A percentile compares a stretch with the other conserved stretches of the same genome.
Conservation (phyloP, 2,113 vertebrate genomes). For the Coreoperca whiteheadi region DNA sequence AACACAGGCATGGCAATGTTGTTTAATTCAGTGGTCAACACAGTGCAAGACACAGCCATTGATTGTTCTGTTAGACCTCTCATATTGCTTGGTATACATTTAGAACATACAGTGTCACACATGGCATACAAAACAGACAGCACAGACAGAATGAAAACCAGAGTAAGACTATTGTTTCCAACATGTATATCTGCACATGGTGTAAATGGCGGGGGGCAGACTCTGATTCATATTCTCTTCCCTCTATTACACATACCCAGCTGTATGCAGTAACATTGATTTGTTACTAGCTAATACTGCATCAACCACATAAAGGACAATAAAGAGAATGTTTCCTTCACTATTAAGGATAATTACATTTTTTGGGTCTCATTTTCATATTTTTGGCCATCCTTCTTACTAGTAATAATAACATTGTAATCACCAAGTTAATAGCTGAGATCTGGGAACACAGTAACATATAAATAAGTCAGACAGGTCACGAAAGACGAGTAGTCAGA, state of each 20-base stretch:
- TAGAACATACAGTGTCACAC: constrained; percentile 59
- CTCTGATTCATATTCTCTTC: constrained; percentile 23
- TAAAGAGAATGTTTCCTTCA: neutral
- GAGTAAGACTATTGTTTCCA: constrained; percentile 39
- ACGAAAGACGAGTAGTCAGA: neutral
- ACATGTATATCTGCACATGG: constrained; percentile 9
- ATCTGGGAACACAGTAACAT: neutral
- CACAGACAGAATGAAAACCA: constrained; percentile 54
- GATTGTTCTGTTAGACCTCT: constrained; percentile 47
- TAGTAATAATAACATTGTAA: neutral
- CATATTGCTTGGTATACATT: constrained; percentile 78
- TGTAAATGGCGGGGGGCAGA: neutral
- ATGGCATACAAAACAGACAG: constrained; percentile 68
- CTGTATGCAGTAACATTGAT: constrained; percentile 49
- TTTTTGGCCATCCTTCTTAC: neutral
- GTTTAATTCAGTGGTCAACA: constrained; percentile 58
- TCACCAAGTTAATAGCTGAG: neutral
- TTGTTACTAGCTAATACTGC: neutral
- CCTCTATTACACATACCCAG: constrained; percentile 38
- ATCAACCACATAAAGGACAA: constrained; percentile 11
- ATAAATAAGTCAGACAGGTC: neutral
- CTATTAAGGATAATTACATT: neutral
- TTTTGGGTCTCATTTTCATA: constrained; percentile 25
- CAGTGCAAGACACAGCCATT: constrained; percentile 42
- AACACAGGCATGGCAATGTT: constrained; percentile 58